Evolutionary conservation across 2,797 vertebrate species (phyloP), one percentile per base, ranked within the genome.

Genomic region (Bovichtus diacanthus): DNA sequence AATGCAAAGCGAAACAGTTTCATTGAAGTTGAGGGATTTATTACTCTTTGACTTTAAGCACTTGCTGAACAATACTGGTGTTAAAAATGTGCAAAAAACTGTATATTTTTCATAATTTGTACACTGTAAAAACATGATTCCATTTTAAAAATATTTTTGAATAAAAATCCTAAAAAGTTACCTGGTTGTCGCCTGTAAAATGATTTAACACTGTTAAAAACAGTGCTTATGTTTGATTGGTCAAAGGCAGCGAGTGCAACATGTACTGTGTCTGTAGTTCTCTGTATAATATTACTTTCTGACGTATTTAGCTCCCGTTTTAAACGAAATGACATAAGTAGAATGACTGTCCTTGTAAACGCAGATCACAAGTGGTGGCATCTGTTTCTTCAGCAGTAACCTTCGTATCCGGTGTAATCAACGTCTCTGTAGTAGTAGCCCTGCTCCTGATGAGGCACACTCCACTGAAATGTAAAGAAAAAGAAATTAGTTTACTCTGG

Each of bases 391-490:
- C 76, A 91, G 23, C 53, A 87, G 76, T 78, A 71, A 38, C 63
- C 71, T 34, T 93, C 90, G 76, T 94, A 93, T 38, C 64, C 31
- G 18, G 92, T 92, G 71, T 75, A 83, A 21, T 69, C 73, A 36
- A 79, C 68, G 72, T 68, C 71, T 66, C 77, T 79, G 68, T 95
- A 95, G 78, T 95, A 95, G 88, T 85, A 93, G 54, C 93, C 87
- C 88, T 92, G 94, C 85, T 94, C 94, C 85, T 94, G 94, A 92
- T 95, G 93, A 59, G 92, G 89, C 58, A 62, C 69, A 76, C 92
- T 95, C 96, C 96, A 96, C 96, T 97, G 90, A 81, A 94, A 86
- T 64, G 65, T n/a, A 79, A 91, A 80, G 23, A 34, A 69, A 65
- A 69, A 16, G 16, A 82, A 31, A 53, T 19, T 11, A 43, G 4